Percentiles rank a stretch among this genome's conserved stretches.
Evolutionary conservation across 2,113 vertebrate species (phyloP).

Genomic region (Antechinus flavipes): DNA sequence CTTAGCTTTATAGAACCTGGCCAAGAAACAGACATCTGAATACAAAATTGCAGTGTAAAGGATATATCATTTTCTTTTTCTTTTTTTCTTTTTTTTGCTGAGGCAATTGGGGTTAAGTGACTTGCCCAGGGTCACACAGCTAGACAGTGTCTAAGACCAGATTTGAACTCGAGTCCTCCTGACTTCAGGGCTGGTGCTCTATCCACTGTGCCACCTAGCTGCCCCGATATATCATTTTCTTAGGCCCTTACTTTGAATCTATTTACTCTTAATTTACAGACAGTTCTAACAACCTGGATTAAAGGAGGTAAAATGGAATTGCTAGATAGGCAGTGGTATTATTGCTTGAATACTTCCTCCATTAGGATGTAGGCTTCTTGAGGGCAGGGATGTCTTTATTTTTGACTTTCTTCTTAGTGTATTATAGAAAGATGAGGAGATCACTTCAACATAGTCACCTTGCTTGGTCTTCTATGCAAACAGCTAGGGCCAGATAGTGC

Average conservation of each 20-base stretch:
- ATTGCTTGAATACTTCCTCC: background rate
- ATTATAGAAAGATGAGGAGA: background rate
- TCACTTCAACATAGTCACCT: background rate
- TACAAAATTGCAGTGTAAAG: background rate
- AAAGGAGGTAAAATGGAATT: background rate
- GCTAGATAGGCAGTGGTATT: background rate
- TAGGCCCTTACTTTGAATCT: background rate
- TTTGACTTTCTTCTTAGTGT: background rate
- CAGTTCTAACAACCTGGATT: conserved; percentile 17
- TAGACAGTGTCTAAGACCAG: no score
- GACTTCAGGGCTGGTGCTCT: no score
- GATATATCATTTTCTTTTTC: background rate
- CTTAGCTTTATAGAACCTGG: background rate
- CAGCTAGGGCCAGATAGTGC: background rate
- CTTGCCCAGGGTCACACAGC: no score
- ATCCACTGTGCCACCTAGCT: no score
- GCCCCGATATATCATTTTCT: background rate
- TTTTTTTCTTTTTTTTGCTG: no score
- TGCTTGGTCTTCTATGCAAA: background rate
- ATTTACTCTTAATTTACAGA: conserved; percentile 12
- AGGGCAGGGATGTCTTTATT: background rate
- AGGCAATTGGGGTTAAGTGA: no score
- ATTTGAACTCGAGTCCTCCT: no score
- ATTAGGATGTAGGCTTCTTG: background rate
- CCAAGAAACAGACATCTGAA: background rate